Percentiles rank a stretch among this genome's conserved stretches.
Conservation (phyloP, 2,113 vertebrate genomes). For the Struthidea cinerea region DNA sequence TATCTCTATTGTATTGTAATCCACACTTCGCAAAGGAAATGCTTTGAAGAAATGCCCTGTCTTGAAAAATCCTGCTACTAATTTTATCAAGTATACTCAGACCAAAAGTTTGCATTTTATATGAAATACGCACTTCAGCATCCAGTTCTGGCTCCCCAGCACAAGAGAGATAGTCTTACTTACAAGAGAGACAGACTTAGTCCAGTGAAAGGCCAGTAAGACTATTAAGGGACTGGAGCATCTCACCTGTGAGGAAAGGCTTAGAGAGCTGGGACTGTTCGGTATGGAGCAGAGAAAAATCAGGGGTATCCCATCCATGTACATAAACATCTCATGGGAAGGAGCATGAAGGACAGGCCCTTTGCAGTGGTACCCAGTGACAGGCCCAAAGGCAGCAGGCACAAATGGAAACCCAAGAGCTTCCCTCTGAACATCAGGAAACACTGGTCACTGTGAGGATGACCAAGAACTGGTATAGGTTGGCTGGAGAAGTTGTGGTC, state of each 20-base stretch:
- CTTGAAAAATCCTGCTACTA: background rate
- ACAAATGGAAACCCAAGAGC: background rate
- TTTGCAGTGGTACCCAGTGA: background rate
- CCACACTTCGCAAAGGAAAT: background rate
- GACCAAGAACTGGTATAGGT: accelerated
- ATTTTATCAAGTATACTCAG: background rate
- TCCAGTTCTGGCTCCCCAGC: background rate
- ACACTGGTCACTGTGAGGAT: background rate
- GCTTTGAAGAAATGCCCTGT: background rate
- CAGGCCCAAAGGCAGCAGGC: background rate
- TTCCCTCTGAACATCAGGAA: background rate
- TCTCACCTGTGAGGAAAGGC: background rate
- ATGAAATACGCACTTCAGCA: background rate
- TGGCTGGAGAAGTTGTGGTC: background rate
- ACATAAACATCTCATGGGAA: background rate
- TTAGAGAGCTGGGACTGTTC: background rate
- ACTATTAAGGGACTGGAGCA: background rate
- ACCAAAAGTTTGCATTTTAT: constrained; percentile 3
- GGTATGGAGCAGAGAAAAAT: background rate
- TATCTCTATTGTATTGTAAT: background rate
- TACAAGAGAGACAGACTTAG: no score
- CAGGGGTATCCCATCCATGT: no score
- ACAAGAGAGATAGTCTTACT: background rate
- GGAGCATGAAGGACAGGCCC: background rate
- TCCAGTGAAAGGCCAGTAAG: background rate